Evolutionary conservation across 1,140 invertebrate genomes (phyloP), one percentile per base, ranked within the genome.

Genomic region (Argopecten irradians): DNA sequence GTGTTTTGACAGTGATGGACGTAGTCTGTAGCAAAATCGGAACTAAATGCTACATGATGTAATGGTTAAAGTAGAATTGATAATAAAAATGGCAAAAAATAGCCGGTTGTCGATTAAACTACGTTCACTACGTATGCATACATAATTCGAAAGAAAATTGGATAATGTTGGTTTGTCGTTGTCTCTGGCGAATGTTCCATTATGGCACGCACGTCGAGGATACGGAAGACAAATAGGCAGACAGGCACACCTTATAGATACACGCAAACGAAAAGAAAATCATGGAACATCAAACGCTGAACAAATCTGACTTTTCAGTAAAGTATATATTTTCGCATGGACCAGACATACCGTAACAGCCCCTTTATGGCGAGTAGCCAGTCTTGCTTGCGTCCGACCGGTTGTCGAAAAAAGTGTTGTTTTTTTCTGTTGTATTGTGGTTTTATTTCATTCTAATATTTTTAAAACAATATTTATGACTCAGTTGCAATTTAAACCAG

Each of bases 51-150:
- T 71, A 71, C 55, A 71, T 71, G n/a, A 71, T 71, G 28, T 71
- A 71, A 71, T 71, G 55, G 55, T 28, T 71, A 71, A 71, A 71
- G 55, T 71, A 71, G 55, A 71, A 71, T 71, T 71, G 55, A 71
- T 71, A 71, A 71, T 71, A 71, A 71, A 71, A 71, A 71, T 71
- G 55, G 55, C 55, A 71, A 71, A 71, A 71, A 71, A 71, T 71
- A 71, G 55, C 16, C 55, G 22, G 55, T 71, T 71, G 55, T 71
- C 55, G 55, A 71, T 71, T 71, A 28, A 71, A 71, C 55, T 71
- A 28, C n/a, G 55, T 71, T 71, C 55, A 71, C n/a, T 71, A 71
- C 55, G 55, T 71, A 28, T 71, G 55, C 55, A 71, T 71, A 28
- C 55, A 71, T 71, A 71, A 71, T 71, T 71, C 28, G 55, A 71